Evolutionary conservation across 2,113 vertebrate species (phyloP).

Genomic region (Callipepla californica): DNA sequence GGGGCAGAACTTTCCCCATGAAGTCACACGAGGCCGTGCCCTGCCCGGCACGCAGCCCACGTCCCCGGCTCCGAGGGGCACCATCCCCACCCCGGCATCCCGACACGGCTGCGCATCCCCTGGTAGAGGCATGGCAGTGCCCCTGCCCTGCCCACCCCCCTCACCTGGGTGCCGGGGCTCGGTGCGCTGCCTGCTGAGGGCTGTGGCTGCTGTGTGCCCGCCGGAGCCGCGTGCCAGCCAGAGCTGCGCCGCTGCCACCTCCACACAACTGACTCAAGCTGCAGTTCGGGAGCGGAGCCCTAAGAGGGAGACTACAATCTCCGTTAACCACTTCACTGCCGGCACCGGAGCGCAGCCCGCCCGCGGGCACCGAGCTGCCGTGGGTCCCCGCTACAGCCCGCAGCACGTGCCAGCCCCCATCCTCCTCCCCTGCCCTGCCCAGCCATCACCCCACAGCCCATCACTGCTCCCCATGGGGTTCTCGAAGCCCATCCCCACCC

Average conservation of each 20-base stretch:
- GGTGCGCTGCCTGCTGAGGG: background rate
- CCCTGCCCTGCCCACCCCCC: background rate
- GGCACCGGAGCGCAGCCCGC: background rate
- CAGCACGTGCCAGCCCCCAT: background rate
- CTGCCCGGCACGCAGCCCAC: background rate
- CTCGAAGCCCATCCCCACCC: fast-evolving
- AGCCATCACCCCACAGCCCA: fast-evolving
- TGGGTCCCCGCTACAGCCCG: fast-evolving
- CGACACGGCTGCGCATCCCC: background rate
- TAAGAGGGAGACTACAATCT: conserved; percentile 60
- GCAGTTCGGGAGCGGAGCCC: conserved; percentile 55
- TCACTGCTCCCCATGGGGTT: background rate
- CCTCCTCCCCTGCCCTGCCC: background rate
- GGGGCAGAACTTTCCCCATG: background rate
- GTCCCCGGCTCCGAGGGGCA: background rate
- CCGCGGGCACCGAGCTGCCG: fast-evolving
- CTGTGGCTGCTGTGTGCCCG: background rate
- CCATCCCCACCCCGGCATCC: background rate
- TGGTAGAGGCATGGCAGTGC: fast-evolving
- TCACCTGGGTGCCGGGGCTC: conserved; percentile 10
- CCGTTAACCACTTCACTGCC: conserved; percentile 62
- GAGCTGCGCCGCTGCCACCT: conserved; percentile 70
- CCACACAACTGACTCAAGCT: conserved; percentile 74
- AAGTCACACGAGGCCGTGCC: background rate
- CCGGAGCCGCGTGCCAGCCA: background rate